Evolutionary conservation across 2,797 vertebrate genomes (phyloP).

Genomic region (Microhierax caerulescens): DNA sequence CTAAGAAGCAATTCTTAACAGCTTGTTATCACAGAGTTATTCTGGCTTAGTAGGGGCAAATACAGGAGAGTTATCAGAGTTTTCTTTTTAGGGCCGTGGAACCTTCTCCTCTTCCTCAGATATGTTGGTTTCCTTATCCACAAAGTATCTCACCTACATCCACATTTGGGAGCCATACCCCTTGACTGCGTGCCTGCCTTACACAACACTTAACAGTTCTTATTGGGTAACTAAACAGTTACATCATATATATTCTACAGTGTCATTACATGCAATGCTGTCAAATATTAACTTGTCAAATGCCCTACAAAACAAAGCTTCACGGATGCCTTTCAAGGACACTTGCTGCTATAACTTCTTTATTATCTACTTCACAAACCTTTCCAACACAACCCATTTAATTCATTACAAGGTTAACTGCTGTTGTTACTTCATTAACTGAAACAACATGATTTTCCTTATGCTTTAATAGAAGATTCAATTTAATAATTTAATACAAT

Average conservation of each 20-base stretch:
- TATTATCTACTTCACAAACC: slow-evolving; percentile 23
- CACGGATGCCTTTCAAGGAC: not conserved
- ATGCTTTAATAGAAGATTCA: not conserved
- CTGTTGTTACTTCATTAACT: slow-evolving; percentile 28
- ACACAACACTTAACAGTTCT: not conserved
- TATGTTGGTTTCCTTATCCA: not conserved
- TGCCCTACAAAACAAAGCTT: not conserved
- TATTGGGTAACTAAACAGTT: not conserved
- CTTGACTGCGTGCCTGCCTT: not conserved
- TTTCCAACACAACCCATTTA: slow-evolving; percentile 32
- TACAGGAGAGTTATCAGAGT: not conserved
- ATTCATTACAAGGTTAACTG: slow-evolving; percentile 40
- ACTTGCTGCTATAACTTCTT: not conserved
- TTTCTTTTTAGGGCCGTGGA: not conserved
- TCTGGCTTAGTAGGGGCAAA: not conserved
- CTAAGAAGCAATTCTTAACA: not conserved
- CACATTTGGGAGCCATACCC: not conserved
- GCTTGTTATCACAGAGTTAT: not conserved
- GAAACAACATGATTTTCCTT: slow-evolving; percentile 26
- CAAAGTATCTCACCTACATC: not conserved
- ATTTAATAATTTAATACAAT: slow-evolving; percentile 10
- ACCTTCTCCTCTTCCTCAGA: not conserved
- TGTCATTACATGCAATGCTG: not conserved
- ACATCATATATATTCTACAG: not conserved
- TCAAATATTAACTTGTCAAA: slow-evolving; percentile 38